A percentile compares a stretch with the other conserved stretches of the same genome.
These are phyloP conservation scores for Ooceraea biroi DNA, from an alignment of 1,140 invertebrate species.

Conservation along the genomic window DNA sequence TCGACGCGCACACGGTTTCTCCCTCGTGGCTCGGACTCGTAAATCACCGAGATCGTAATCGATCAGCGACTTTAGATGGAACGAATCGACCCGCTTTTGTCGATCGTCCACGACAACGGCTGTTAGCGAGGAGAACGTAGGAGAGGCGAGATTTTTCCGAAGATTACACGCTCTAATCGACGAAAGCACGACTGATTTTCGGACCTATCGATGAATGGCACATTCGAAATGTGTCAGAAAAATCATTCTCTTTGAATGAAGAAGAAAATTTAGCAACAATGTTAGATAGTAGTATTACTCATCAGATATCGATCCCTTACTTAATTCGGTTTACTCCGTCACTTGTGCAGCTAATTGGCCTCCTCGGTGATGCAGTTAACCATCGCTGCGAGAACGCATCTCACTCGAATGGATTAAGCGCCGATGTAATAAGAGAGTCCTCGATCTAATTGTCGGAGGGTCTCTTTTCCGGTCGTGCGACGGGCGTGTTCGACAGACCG, in stretches of 20 bases:
- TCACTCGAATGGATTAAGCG: not conserved
- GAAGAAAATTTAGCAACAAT: not conserved
- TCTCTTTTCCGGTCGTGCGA: slow-evolving; percentile 25
- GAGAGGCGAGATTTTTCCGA: slow-evolving; percentile 19
- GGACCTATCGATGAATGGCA: not conserved
- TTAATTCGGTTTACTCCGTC: slow-evolving; percentile 10
- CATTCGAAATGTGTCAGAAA: not conserved
- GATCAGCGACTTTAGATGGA: slow-evolving; percentile 59
- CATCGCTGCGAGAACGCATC: not conserved
- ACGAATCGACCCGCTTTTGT: slow-evolving; percentile 71
- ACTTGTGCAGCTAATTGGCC: not conserved
- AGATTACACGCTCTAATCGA: not conserved
- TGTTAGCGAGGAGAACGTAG: not conserved
- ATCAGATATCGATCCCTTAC: not conserved
- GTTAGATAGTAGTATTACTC: not conserved
- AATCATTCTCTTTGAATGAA: not conserved
- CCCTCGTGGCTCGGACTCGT: slow-evolving; percentile 46
- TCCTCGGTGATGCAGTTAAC: not conserved
- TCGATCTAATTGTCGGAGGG: slow-evolving; percentile 12
- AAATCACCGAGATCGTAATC: slow-evolving; percentile 73
- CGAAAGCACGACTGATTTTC: not conserved
- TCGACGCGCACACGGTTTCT: slow-evolving; percentile 50
- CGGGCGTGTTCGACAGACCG: slow-evolving; percentile 35
- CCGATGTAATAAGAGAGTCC: not conserved
- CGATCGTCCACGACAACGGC: slow-evolving; percentile 48